Evolutionary conservation across 2,888 invertebrate species (phyloP).

Genomic region (Eurois occulta): DNA sequence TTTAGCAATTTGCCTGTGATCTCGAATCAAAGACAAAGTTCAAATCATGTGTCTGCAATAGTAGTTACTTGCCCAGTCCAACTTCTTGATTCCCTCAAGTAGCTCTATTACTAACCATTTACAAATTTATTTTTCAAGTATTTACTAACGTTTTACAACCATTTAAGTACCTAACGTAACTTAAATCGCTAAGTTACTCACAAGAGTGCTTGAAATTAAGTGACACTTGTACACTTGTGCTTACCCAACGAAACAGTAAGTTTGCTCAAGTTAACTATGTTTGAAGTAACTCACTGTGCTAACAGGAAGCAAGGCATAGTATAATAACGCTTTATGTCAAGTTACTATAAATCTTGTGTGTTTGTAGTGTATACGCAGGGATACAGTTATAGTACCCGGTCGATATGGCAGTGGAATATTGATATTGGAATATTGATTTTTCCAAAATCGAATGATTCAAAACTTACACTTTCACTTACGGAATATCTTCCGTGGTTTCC

Average conservation of each 20-base stretch:
- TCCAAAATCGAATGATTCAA: too few species aligned
- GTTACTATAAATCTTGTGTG: conserved; percentile 4
- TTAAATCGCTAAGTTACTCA: conserved; percentile 10
- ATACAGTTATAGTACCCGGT: not conserved
- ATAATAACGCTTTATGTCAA: conserved; percentile 37
- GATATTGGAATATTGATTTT: too few species aligned
- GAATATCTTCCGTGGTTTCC: too few species aligned
- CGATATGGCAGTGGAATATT: not conserved
- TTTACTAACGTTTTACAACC: conserved; percentile 7
- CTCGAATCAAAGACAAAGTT: not conserved
- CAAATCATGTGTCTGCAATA: not conserved
- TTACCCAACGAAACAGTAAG: conserved; percentile 49
- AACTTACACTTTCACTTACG: too few species aligned
- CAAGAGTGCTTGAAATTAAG: conserved; percentile 31
- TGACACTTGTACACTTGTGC: conserved; percentile 10
- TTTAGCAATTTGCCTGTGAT: not conserved
- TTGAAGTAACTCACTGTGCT: conserved; percentile 39
- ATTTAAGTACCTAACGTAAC: conserved; percentile 6
- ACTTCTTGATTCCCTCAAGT: not conserved
- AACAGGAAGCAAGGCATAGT: conserved; percentile 46
- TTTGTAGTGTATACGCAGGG: not conserved
- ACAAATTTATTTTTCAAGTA: conserved; percentile 22
- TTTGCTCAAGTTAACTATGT: conserved; percentile 53
- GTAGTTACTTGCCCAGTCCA: not conserved
- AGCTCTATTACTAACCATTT: not conserved